Evolutionary conservation across 1,140 invertebrate species (phyloP), one percentile per base, ranked within the genome.

Genomic region (Dreissena rostriformis): DNA sequence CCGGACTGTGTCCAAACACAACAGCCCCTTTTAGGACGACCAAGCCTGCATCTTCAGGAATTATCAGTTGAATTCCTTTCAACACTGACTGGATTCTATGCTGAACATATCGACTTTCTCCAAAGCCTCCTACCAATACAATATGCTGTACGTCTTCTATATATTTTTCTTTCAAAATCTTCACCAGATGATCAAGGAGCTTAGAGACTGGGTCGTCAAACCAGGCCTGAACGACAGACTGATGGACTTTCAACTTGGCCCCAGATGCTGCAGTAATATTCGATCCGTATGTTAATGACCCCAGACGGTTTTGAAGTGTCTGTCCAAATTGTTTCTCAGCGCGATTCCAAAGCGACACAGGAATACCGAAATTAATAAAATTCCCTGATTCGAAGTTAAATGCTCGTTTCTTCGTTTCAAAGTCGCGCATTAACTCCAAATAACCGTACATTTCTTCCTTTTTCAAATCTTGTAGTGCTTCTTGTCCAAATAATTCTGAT

Each of bases 91-190:
- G 49, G 0, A 86, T 39, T 66, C 57, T 51, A 0, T 65, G 24
- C 57, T 86, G 80, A 8, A 86, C 17, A 28, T 82, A 8, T 15
- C 71, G 29, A 51, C 78, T 71, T 52, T 86, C 84, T 1, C 78
- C 81, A 73, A 82, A 86, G 0, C 85, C 85, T 1, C 85, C 85
- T 10, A 86, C 85, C 79, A 86, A 52, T 28, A 86, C 29, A n/a
- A 86, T 49, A 12, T 51, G 55, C 1, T 73, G 66, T 2, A 86
- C 28, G 15, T 71, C 51, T 66, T 68, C 55, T 28, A 77, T 49
- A n/a, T 67, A 19, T 15, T 19, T 17, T 22, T 66, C 39, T 8
- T 57, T 11, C 10, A 55, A 52, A 28, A 86, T 63, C 61, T 71
- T 39, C 52, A 19, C n/a, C n/a, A 86, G 14, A 26, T 73, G 63